These are phyloP conservation scores for Varanus komodoensis DNA, from an alignment of 2,113 vertebrate genomes.

Conservation along the genomic window DNA sequence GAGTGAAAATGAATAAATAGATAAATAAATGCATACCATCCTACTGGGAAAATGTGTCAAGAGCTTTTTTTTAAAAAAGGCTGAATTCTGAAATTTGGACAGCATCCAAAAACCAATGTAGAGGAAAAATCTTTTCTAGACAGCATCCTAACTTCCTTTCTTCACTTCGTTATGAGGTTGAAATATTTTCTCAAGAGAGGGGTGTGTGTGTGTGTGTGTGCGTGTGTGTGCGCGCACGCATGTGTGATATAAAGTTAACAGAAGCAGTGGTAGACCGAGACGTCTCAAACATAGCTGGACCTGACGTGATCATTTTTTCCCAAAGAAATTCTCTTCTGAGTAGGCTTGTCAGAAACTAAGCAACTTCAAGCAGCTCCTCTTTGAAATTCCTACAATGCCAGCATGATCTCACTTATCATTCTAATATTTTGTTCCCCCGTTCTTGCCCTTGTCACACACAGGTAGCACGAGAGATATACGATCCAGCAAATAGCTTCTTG, in stretches of 20 bases:
- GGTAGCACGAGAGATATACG: constrained; percentile 41
- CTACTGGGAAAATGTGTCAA: constrained; percentile 73
- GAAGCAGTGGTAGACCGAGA: constrained; percentile 42
- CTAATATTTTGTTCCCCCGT: constrained; percentile 54
- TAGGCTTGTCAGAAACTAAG: constrained; percentile 63
- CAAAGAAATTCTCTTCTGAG: constrained; percentile 34
- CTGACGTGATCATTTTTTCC: constrained; percentile 43
- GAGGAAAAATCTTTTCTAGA: constrained; percentile 41
- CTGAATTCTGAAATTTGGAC: constrained; percentile 68
- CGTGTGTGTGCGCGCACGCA: constrained; percentile 22
- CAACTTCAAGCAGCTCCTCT: constrained; percentile 63
- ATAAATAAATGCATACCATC: constrained; percentile 44
- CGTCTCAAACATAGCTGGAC: constrained; percentile 68
- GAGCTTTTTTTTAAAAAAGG: constrained; percentile 39
- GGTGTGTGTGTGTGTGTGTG: constrained; percentile 46
- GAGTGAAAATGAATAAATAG: neutral
- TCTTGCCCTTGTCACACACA: neutral
- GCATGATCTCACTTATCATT: constrained; percentile 34
- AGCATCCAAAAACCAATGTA: constrained; percentile 70
- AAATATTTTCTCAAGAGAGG: constrained; percentile 77
- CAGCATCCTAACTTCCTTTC: constrained; percentile 71
- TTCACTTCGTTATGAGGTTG: constrained; percentile 72
- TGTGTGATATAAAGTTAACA: constrained; percentile 54
- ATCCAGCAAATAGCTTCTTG: constrained; percentile 32
- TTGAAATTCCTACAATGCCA: constrained; percentile 66